These are phyloP conservation scores for Drosophila jambulina DNA, from an alignment of 1,140 invertebrate genomes.

Conservation along the genomic window DNA sequence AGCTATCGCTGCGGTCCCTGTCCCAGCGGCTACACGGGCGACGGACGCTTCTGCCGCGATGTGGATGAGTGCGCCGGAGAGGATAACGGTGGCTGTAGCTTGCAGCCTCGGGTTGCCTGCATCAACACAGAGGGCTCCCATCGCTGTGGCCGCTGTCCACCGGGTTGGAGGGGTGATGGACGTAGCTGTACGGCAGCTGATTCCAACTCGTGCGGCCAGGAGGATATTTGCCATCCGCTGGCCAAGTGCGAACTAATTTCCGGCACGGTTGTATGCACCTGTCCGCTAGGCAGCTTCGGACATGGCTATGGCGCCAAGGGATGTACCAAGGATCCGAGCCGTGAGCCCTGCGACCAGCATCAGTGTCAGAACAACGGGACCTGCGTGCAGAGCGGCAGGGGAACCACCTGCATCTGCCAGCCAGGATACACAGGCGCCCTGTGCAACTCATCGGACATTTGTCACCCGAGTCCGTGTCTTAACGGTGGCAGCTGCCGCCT, in stretches of 20 bases:
- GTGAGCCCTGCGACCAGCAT: constrained; percentile 67
- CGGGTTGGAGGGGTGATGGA: constrained; percentile 94
- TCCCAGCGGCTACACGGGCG: constrained; percentile 93
- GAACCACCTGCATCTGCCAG: constrained; percentile 88
- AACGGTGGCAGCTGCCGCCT: constrained; percentile 90
- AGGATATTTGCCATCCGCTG: constrained; percentile 85
- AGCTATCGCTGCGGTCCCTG: constrained; percentile 94
- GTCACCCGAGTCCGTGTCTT: constrained; percentile 90
- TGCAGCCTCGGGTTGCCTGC: constrained; percentile 90
- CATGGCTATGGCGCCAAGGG: constrained; percentile 86
- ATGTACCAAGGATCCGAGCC: constrained; percentile 51
- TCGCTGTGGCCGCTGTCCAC: constrained; percentile 93
- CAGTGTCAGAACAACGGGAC: constrained; percentile 89
- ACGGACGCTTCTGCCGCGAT: constrained; percentile 94
- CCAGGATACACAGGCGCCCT: constrained; percentile 68
- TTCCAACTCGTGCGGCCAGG: constrained; percentile 57
- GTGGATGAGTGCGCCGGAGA: constrained; percentile 92
- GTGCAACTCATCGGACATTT: constrained; percentile 87
- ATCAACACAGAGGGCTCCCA: constrained; percentile 93
- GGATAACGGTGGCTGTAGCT: constrained; percentile 96
- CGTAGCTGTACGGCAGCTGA: constrained; percentile 84
- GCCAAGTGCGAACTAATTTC: constrained; percentile 92
- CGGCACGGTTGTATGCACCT: constrained; percentile 89
- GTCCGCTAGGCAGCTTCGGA: constrained; percentile 89
- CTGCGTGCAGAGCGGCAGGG: constrained; percentile 86